Evolutionary conservation across 2,888 invertebrate species (phyloP), one percentile per base, ranked within the genome.

Genomic region (Odontomyia ornata): DNA sequence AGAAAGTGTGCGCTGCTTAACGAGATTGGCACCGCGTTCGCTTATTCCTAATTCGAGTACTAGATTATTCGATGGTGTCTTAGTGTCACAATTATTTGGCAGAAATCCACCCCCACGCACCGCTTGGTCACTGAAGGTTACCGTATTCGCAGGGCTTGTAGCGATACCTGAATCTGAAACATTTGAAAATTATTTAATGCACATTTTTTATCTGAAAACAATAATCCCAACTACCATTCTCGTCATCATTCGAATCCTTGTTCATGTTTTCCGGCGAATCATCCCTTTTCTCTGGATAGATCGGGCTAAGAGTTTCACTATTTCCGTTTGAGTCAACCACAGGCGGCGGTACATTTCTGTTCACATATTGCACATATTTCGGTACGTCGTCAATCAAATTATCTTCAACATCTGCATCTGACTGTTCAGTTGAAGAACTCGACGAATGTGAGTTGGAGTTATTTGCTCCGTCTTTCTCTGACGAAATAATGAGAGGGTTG

Each of bases 321-420:
- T 86, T 87, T 23, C 86, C 87, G 80, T 87, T 87, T 52, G 80
- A 80, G 81, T 87, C 85, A 62, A 82, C 78, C 60, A 80, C 43
- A 43, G 76, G 76, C 36, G 77, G 76, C 11, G 76, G 76, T 62
- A 77, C 47, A 73, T 27, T 75, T 60, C 77, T 46, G 60, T 79
- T 78, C 2, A 67, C 56, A 21, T 69, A 75, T 71, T 73, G 77
- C 0, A 83, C 56, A 23, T 71, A 69, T 79, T 77, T 82, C 46
- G 78, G 84, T 1, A 88, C 85, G 46, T 87, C 87, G 76, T 90
- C 91, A 80, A 93, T 91, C 0, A 91, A 85, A 83, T 94, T 94
- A 82, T 94, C 94, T 85, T 95, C 95, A 0, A 94, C 89, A 83
- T 95, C 95, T 0, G 94, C 94, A 83, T 94, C 94, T 0, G 93